Percentiles rank a stretch among this genome's conserved stretches.
phyloP scores from a whole-genome alignment of 2,888 invertebrate species.

The Quadroppia sp. region DNA sequence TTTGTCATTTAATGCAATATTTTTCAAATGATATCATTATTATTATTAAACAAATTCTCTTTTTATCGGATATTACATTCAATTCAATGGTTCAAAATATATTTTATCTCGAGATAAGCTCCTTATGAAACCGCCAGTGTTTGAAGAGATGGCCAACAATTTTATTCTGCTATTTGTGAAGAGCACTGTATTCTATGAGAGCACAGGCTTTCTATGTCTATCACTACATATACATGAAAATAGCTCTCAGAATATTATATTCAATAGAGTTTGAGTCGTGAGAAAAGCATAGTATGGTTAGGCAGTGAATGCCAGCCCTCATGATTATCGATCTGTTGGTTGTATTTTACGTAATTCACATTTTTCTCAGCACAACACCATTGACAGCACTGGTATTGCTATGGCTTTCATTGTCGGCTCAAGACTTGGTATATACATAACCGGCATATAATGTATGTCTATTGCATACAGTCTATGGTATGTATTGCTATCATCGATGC shows the following conservation, averaged over 20 bases:
- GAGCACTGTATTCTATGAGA: background rate
- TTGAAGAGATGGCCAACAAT: conserved; percentile 12
- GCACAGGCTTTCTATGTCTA: background rate
- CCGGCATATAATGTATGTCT: background rate
- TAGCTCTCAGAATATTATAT: conserved; percentile 6
- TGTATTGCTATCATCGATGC: background rate
- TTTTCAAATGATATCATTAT: too few relatives aligned
- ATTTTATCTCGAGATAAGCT: conserved; percentile 1
- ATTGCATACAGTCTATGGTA: background rate
- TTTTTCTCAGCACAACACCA: conserved; percentile 1
- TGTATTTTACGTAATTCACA: conserved; percentile 13
- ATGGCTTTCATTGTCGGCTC: background rate
- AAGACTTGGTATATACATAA: background rate
- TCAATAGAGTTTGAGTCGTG: background rate
- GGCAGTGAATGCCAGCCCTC: background rate
- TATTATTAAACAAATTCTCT: too few relatives aligned
- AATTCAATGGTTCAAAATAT: background rate
- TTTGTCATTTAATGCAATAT: too few relatives aligned
- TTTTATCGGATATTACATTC: too few relatives aligned
- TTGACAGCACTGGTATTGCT: background rate
- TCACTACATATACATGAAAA: background rate
- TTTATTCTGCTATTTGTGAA: background rate
- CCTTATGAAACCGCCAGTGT: background rate
- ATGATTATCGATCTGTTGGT: conserved; percentile 7
- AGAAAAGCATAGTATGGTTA: too few relatives aligned